These are phyloP conservation scores for Hemibagrus guttatus DNA, from an alignment of 2,797 vertebrate genomes.

Conservation along the genomic window DNA sequence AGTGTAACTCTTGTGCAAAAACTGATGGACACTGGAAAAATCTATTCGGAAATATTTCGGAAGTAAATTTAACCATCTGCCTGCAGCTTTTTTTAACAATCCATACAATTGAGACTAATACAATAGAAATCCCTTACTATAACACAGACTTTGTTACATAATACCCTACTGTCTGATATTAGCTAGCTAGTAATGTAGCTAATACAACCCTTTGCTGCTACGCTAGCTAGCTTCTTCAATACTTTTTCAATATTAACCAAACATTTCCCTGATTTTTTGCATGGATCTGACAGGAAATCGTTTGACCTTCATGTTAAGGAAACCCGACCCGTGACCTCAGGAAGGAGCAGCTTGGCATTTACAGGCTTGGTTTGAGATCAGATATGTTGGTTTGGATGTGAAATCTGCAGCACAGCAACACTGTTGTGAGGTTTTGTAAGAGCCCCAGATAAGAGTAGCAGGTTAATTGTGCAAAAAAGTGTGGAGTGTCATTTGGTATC, in stretches of 20 bases:
- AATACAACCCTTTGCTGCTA: neutral
- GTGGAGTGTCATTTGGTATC: constrained; percentile 18
- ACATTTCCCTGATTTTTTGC: neutral
- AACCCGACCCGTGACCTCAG: neutral
- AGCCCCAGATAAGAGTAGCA: neutral
- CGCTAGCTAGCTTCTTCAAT: neutral
- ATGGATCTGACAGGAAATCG: neutral
- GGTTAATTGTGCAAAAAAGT: constrained; percentile 18
- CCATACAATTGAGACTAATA: neutral
- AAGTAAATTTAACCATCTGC: neutral
- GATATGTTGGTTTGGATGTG: neutral
- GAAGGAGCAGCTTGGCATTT: neutral
- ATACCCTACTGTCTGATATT: neutral
- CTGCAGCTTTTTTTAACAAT: no score
- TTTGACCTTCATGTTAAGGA: neutral
- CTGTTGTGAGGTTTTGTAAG: neutral
- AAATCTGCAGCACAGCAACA: neutral
- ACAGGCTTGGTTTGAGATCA: neutral
- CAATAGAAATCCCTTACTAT: neutral
- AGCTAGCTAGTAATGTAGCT: neutral
- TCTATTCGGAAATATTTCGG: no score
- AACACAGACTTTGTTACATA: neutral
- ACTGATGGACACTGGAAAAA: no score
- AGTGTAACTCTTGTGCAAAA: neutral
- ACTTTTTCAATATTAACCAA: neutral